phyloP scores from a whole-genome alignment of 2,113 vertebrate genomes.

The Calidris pygmaea region DNA sequence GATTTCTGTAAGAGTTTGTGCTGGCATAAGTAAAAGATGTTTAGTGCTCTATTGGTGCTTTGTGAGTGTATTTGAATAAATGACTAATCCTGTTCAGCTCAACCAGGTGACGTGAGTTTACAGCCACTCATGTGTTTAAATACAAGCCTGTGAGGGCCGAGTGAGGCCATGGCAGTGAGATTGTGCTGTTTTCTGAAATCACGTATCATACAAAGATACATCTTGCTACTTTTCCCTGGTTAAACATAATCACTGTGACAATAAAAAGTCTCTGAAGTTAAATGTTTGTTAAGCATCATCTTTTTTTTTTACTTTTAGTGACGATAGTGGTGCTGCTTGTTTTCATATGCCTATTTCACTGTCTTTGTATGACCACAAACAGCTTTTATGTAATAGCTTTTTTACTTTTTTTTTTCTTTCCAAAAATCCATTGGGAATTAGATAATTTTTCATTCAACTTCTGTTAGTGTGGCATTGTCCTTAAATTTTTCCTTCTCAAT shows the following conservation, averaged over 20 bases:
- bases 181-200: neutral
- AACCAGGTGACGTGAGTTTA: neutral
- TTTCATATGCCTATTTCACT: neutral
- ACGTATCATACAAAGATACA: neutral
- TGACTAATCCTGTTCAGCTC: neutral
- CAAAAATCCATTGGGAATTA: neutral
- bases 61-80: neutral
- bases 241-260: neutral
- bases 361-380: neutral
- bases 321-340: neutral
- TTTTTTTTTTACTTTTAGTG: neutral
- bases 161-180: neutral
- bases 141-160: neutral
- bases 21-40: neutral
- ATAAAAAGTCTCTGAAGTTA: neutral
- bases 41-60: neutral
- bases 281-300: neutral
- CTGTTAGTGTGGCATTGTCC: neutral
- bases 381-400: neutral
- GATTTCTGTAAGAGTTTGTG: neutral
- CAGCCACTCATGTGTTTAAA: neutral
- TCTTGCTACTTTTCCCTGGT: neutral
- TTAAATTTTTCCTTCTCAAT: neutral
- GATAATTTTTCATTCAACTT: neutral
- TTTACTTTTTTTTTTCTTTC: neutral